Evolutionary conservation across 2,113 vertebrate species (phyloP).

Genomic region (Muntiacus muntjak): DNA sequence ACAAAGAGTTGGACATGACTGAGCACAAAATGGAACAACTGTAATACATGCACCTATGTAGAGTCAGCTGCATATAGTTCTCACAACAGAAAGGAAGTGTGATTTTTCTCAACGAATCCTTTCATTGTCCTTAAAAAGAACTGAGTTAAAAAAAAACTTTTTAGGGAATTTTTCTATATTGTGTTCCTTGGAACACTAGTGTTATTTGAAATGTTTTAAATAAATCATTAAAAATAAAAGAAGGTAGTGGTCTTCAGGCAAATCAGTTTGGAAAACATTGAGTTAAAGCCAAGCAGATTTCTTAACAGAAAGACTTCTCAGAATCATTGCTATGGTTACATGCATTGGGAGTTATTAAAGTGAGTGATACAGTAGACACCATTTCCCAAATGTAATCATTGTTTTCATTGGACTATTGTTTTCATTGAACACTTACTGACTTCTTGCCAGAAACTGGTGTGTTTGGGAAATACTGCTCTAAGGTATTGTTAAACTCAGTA

Average conservation of each 20-base stretch:
- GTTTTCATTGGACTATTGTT: not conserved
- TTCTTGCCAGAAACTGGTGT: not conserved
- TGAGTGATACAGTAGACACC: not conserved
- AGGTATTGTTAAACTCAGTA: not conserved
- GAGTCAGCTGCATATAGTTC: not conserved
- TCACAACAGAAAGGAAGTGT: not conserved
- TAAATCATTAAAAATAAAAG: not conserved
- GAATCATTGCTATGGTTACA: slow-evolving; percentile 17
- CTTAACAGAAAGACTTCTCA: slow-evolving; percentile 17
- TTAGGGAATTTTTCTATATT: not conserved
- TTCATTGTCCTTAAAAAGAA: not conserved
- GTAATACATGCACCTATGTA: not conserved
- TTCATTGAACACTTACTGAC: not conserved
- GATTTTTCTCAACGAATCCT: not conserved
- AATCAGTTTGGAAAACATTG: not conserved
- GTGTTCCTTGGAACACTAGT: not conserved
- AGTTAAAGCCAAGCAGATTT: slow-evolving; percentile 14
- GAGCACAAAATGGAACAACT: not conserved
- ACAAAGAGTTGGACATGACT: not conserved
- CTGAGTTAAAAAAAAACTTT: not conserved
- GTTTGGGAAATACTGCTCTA: not conserved
- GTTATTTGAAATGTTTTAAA: not conserved
- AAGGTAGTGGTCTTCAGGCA: not conserved
- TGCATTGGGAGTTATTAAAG: slow-evolving; percentile 10
- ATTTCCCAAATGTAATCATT: slow-evolving; percentile 26